Percentiles rank a stretch among this genome's conserved stretches.
These are phyloP conservation scores for Macrocentrus cingulum DNA, from an alignment of 1,140 invertebrate genomes.

Conservation along the genomic window DNA sequence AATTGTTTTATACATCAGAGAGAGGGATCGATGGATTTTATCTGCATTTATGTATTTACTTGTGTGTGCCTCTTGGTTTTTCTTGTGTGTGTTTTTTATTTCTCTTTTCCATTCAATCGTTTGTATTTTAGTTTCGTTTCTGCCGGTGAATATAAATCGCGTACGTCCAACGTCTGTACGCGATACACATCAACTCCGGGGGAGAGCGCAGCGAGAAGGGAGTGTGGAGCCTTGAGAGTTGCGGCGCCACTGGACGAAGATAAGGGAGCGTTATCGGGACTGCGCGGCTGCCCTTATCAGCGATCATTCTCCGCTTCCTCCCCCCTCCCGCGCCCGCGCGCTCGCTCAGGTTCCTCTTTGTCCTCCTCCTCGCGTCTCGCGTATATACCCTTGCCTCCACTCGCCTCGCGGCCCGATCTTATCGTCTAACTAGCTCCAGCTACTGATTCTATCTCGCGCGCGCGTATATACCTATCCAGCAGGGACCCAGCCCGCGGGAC, in stretches of 20 bases:
- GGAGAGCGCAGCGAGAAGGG: neutral
- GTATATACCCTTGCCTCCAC: conserved; percentile 45
- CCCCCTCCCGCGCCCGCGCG: conserved; percentile 15
- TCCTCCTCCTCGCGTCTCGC: neutral
- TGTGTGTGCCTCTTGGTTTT: neutral
- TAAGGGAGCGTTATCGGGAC: conserved; percentile 56
- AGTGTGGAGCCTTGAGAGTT: conserved; percentile 54
- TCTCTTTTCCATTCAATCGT: conserved; percentile 14
- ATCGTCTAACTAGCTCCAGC: conserved; percentile 60
- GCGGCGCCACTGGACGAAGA: conserved; percentile 59
- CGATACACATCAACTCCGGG: conserved; percentile 19
- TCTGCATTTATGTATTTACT: too few species aligned
- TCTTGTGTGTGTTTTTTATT: neutral
- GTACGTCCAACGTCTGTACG: conserved; percentile 26
- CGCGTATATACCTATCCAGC: conserved; percentile 53
- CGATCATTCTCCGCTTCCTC: conserved; percentile 46
- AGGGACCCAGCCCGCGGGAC: conserved; percentile 41
- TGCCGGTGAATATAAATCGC: conserved; percentile 32
- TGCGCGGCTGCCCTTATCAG: conserved; percentile 54
- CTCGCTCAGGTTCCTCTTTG: conserved; percentile 15
- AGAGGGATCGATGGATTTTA: neutral
- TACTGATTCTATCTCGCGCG: conserved; percentile 55
- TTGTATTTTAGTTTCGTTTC: conserved; percentile 21
- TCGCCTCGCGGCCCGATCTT: conserved; percentile 54
- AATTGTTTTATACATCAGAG: too few species aligned